Base-by-base conservation (phyloP, 2,113 vertebrate genomes). In the Platycercus adscitus region DNA sequence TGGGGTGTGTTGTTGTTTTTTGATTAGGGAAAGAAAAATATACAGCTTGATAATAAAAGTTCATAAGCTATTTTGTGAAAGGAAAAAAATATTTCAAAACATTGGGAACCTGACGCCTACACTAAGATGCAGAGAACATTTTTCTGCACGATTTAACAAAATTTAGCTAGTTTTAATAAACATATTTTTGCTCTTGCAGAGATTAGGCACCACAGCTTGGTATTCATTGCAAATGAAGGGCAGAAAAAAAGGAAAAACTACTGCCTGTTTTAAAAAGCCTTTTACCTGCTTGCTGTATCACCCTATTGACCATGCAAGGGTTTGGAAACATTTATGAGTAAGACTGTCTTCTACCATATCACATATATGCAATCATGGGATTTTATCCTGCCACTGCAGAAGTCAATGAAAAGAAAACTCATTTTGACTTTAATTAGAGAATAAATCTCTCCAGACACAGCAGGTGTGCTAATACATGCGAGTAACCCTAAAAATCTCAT, bases 391-490 rank as follows among this genome's bases (percentile, higher is more conserved):
- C 35, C 15, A 64, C 46, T 89, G 49, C 20, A 60, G 26, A 91
- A 94, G 53, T 55, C 72, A 84, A 53, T 55, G 31, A 37, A 80
- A 82, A 78, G 61, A 65, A 41, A 11, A 1, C 29, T 73, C 16
- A 83, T 78, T 95, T 86, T 71, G 2, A 76, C 13, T 82, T 86
- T 88, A 95, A 75, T 81, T 88, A 87, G 55, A 87, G 55, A 93
- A 93, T 72, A 81, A 89, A 85, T 56, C 65, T 84, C 43, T 50
- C 26, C 58, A 50, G 49, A 64, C 52, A 78, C 24, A 87, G 63
- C 10, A 77, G 56, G 94, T 84, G 7, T 77, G 24, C 55, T 92
- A 91, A 84, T 66, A 81, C 8, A 73, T 52, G 60, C 60, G 35
- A 96, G 65, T 63, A 91, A 85, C 21, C 39, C 56, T 69, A 53